Percentiles rank a stretch among this genome's conserved stretches.
These are phyloP conservation scores for Rapana venosa DNA, from an alignment of 2,888 invertebrate species.

Conservation along the genomic window DNA sequence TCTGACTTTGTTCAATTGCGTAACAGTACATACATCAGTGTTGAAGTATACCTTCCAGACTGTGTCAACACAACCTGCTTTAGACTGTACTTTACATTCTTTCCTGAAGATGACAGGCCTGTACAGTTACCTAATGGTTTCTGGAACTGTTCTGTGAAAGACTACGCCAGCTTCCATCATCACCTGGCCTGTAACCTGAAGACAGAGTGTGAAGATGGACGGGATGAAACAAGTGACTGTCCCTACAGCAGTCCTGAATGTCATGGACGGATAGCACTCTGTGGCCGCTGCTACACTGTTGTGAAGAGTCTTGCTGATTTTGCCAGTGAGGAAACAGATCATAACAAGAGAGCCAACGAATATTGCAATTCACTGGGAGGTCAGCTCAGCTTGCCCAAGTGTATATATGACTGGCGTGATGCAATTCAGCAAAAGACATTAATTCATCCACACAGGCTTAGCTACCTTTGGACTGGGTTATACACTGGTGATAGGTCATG, in stretches of 20 bases:
- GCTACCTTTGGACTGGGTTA: neutral
- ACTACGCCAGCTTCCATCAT: neutral
- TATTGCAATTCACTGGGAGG: neutral
- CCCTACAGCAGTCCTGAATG: slow-evolving; percentile 1
- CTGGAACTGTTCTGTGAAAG: neutral
- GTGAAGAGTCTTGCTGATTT: neutral
- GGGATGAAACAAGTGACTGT: neutral
- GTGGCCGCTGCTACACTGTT: neutral
- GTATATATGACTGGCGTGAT: neutral
- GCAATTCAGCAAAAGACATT: neutral
- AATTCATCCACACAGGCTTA: neutral
- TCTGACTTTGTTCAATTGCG: neutral
- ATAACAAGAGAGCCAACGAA: neutral
- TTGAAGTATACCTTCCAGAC: neutral
- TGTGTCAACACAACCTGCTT: neutral
- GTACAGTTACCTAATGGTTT: neutral
- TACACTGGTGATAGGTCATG: neutral
- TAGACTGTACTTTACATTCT: neutral
- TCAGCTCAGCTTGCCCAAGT: neutral
- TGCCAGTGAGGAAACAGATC: neutral
- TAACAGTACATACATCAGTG: neutral
- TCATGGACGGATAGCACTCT: neutral
- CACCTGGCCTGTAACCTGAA: slow-evolving; percentile 11
- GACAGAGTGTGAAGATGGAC: slow-evolving; percentile 11
- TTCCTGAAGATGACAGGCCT: neutral